A percentile compares a stretch with the other conserved stretches of the same genome.
phyloP scores from a whole-genome alignment of 1,140 invertebrate species.

The Geopemphigus sp. region DNA sequence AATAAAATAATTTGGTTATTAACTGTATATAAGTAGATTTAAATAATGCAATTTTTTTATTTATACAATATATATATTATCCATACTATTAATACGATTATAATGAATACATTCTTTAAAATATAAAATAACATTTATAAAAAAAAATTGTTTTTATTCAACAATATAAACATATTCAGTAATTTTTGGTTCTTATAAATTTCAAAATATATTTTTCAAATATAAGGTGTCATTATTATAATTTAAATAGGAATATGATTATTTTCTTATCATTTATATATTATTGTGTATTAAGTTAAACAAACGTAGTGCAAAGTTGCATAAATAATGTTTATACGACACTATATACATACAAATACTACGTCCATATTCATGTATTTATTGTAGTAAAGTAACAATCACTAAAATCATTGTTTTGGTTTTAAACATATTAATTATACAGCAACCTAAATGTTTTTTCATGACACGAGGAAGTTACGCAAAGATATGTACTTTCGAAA shows the following conservation, averaged over 20 bases:
- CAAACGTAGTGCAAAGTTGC: neutral
- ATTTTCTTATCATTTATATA: neutral
- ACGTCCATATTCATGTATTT: neutral
- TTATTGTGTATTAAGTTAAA: neutral
- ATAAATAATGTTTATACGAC: neutral
- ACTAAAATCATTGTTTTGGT: conserved; percentile 11
- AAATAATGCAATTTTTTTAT: conserved; percentile 10
- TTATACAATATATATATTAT: neutral
- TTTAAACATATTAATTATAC: conserved; percentile 10
- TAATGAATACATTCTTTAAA: no score
- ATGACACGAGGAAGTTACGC: conserved; percentile 10
- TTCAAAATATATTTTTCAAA: no score
- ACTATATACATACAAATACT: conserved; percentile 5
- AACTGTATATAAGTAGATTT: conserved; percentile 8
- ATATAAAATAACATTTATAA: no score
- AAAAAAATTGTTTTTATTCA: no score
- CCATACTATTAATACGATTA: neutral
- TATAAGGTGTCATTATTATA: neutral
- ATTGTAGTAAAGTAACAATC: neutral
- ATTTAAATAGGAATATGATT: neutral
- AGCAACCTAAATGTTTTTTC: conserved; percentile 4
- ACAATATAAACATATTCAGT: no score
- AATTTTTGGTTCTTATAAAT: no score
- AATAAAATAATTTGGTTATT: neutral
- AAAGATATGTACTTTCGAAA: conserved; percentile 10